Percentiles rank a stretch among this genome's conserved stretches.
Conservation (phyloP, 2,797 vertebrate species). For the Enteromius treurensis region DNA sequence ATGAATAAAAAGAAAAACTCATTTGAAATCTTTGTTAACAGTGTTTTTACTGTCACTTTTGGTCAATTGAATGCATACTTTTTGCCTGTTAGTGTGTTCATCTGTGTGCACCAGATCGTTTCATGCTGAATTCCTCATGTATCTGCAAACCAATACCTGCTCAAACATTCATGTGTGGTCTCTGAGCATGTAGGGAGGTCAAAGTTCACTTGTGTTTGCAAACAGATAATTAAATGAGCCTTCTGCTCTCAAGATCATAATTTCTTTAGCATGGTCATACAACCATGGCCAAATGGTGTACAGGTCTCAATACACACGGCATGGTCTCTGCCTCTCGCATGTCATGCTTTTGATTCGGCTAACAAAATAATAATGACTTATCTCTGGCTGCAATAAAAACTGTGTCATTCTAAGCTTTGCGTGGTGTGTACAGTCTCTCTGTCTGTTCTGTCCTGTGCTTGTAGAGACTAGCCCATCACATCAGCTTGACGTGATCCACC, state of each 20-base stretch:
- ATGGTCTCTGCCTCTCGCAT: constrained; percentile 30
- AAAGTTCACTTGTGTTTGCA: constrained; percentile 56
- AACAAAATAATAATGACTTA: constrained; percentile 49
- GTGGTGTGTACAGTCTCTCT: constrained; percentile 52
- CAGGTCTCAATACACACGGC: constrained; percentile 33
- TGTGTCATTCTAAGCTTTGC: constrained; percentile 44
- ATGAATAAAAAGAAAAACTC: neutral
- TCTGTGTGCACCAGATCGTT: neutral
- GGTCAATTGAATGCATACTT: neutral
- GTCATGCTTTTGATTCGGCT: constrained; percentile 41
- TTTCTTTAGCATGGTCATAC: constrained; percentile 50
- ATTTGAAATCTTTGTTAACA: neutral
- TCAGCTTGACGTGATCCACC: constrained; percentile 68
- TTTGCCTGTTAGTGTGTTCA: neutral
- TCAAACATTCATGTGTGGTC: constrained; percentile 55
- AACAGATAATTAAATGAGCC: constrained; percentile 47
- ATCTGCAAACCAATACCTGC: constrained; percentile 46
- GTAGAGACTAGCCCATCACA: constrained; percentile 72
- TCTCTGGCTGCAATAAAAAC: constrained; percentile 44
- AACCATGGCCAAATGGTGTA: constrained; percentile 44
- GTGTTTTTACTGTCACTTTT: neutral
- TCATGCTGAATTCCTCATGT: constrained; percentile 31
- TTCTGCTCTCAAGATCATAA: constrained; percentile 34
- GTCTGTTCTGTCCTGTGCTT: constrained; percentile 63
- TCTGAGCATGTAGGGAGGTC: constrained; percentile 39